Evolutionary conservation across 2,113 vertebrate genomes (phyloP).

Genomic region (Gymnogyps californianus): DNA sequence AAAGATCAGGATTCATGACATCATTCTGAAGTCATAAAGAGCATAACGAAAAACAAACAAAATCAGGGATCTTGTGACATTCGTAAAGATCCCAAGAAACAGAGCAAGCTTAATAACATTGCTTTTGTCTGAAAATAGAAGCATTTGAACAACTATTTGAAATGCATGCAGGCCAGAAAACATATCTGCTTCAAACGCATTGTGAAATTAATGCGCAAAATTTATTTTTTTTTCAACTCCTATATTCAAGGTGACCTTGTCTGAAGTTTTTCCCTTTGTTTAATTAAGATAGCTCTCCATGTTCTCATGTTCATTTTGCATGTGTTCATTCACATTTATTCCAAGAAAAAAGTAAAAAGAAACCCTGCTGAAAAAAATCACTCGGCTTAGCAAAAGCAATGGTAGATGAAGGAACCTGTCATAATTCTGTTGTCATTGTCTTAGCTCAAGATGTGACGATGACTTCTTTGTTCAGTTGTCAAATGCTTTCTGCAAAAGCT

Average conservation of each 20-base stretch:
- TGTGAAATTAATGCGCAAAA: not conserved
- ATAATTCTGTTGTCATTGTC: not conserved
- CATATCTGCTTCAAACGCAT: not conserved
- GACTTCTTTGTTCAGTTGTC: not conserved
- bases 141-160: not conserved
- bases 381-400: not conserved
- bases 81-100: not conserved
- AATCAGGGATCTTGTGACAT: rapidly evolving
- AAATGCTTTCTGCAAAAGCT: not conserved
- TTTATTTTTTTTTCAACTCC: not conserved
- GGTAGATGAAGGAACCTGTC: not conserved
- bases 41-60: not conserved
- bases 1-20: not conserved
- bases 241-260: not conserved
- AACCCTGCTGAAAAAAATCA: not conserved
- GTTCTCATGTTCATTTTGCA: not conserved
- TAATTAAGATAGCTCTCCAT: not conserved
- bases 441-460: not conserved
- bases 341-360: not conserved
- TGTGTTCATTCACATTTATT: not conserved
- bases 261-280: not conserved
- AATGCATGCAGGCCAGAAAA: not conserved
- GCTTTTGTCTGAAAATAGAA: not conserved
- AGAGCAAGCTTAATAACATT: not conserved
- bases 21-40: not conserved